phyloP scores from a whole-genome alignment of 2,888 invertebrate species.

The Tiliacea aurago region DNA sequence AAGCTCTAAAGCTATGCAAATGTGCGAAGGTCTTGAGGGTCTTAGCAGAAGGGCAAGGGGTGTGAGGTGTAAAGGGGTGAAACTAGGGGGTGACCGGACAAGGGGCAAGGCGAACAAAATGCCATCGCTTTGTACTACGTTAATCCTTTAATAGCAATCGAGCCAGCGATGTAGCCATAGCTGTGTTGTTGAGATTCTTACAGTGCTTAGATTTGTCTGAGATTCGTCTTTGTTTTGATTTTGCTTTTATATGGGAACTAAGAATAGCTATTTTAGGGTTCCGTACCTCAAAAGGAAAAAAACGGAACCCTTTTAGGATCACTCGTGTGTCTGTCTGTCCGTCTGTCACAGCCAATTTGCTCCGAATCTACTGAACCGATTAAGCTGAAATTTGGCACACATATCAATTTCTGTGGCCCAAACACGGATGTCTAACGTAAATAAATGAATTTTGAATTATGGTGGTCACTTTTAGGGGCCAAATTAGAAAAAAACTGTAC shows the following conservation, averaged over 20 bases:
- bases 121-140: slow-evolving; percentile 86
- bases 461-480: too few relatives aligned
- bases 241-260: background rate
- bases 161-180: slow-evolving; percentile 70
- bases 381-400: too few relatives aligned
- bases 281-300: too few relatives aligned
- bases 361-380: too few relatives aligned
- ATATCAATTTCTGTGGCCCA: too few relatives aligned
- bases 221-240: slow-evolving; percentile 11
- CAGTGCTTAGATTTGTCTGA: slow-evolving; percentile 24
- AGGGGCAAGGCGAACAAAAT: slow-evolving; percentile 87
- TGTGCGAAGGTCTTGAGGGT: slow-evolving; percentile 88
- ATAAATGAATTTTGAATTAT: too few relatives aligned
- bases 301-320: too few relatives aligned
- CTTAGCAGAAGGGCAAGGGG: slow-evolving; percentile 68
- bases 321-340: too few relatives aligned
- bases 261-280: background rate
- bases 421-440: too few relatives aligned
- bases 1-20: slow-evolving; percentile 89
- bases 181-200: slow-evolving; percentile 53
- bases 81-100: slow-evolving; percentile 76
- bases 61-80: slow-evolving; percentile 53
- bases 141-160: slow-evolving; percentile 90
- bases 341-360: too few relatives aligned
- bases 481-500: too few relatives aligned